A percentile compares a stretch with the other conserved stretches of the same genome.
These are phyloP conservation scores for Selene dorsalis DNA, from an alignment of 2,797 vertebrate species.

Conservation along the genomic window DNA sequence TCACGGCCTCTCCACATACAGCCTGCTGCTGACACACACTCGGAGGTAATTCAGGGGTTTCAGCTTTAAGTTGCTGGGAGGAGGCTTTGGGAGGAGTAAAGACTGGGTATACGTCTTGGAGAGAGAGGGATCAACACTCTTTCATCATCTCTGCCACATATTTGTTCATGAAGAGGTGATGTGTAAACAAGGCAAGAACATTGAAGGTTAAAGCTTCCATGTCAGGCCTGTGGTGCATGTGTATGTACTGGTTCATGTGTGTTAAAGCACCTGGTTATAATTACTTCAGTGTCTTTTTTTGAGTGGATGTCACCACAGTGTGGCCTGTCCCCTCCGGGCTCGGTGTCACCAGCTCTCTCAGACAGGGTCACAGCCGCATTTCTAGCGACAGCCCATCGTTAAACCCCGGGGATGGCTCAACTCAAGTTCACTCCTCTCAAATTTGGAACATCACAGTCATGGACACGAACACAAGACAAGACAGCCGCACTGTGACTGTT, in stretches of 20 bases:
- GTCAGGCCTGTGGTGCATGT: background rate
- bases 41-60: background rate
- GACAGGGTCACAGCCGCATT: slow-evolving; percentile 45
- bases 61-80: background rate
- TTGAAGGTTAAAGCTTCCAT: background rate
- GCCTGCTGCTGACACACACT: background rate
- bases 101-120: background rate
- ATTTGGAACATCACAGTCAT: slow-evolving; percentile 39
- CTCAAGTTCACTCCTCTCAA: slow-evolving; percentile 41
- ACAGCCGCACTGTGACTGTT: slow-evolving; percentile 29
- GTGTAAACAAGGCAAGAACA: background rate
- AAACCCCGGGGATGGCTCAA: slow-evolving; percentile 35
- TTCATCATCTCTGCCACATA: background rate
- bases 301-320: slow-evolving; percentile 29
- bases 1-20: background rate
- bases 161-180: background rate
- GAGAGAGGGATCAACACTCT: background rate
- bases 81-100: background rate
- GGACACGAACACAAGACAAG: slow-evolving; percentile 16
- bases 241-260: background rate
- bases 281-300: slow-evolving; percentile 32
- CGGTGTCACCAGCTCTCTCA: slow-evolving; percentile 42
- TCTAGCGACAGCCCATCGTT: slow-evolving; percentile 38
- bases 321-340: slow-evolving; percentile 51
- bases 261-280: slow-evolving; percentile 43